Conservation (phyloP, 2,113 vertebrate species). For the Odobenus rosmarus region DNA sequence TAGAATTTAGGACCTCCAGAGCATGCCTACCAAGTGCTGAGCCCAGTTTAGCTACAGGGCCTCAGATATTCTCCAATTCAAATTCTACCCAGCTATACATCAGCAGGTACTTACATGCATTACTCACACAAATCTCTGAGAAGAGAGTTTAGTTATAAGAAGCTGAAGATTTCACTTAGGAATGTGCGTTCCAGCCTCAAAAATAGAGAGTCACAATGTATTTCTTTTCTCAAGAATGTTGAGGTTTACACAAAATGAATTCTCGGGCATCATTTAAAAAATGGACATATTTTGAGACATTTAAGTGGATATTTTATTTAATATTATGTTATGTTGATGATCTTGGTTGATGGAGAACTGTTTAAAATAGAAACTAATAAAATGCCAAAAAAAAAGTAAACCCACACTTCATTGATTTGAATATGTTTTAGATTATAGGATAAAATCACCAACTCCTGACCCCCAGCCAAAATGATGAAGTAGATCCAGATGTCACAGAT, state of each 20-base stretch:
- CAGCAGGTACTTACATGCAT: not conserved
- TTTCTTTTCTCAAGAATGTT: not conserved
- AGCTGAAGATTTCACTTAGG: not conserved
- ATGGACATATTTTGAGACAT: not conserved
- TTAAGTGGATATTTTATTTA: not conserved
- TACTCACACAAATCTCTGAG: not conserved
- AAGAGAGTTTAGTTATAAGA: not conserved
- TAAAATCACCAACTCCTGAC: conserved; percentile 56
- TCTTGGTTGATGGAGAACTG: not conserved
- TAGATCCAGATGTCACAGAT: conserved; percentile 54
- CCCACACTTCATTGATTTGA: conserved; percentile 13
- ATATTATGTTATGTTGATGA: not conserved
- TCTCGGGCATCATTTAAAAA: not conserved
- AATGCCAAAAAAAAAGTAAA: not conserved
- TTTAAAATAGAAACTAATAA: conserved; percentile 50
- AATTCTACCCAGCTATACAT: not conserved
- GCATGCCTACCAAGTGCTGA: not conserved
- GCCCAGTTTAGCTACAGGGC: not conserved
- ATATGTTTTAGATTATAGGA: conserved; percentile 47
- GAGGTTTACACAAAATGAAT: not conserved
- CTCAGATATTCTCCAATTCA: not conserved
- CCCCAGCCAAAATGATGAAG: conserved; percentile 31
- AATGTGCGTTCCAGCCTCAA: not conserved
- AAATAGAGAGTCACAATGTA: not conserved
- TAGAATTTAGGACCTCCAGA: not conserved